Evolutionary conservation across 2,797 vertebrate species (phyloP).

Genomic region (Catharus ustulatus): DNA sequence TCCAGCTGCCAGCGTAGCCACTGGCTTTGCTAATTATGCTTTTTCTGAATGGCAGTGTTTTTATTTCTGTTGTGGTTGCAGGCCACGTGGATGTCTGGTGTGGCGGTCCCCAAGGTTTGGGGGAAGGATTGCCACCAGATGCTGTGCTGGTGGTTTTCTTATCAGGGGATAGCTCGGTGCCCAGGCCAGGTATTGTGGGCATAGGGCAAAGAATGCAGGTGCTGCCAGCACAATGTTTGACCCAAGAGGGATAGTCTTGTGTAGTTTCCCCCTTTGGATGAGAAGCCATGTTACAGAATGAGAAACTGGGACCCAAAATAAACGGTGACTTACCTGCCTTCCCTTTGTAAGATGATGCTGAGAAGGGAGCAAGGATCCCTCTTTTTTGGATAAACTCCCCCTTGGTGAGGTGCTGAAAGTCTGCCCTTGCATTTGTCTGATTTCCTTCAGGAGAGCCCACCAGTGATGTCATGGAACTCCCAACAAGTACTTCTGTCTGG

Average conservation of each 20-base stretch:
- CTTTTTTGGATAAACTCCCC: not conserved
- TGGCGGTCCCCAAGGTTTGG: accelerated
- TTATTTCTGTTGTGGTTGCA: not conserved
- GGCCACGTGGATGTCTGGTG: accelerated
- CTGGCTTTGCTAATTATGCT: not conserved
- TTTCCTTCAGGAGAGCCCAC: not conserved
- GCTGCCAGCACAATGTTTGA: not conserved
- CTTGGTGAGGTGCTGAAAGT: not conserved
- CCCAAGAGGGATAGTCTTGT: not conserved
- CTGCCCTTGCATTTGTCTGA: not conserved
- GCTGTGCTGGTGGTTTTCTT: not conserved
- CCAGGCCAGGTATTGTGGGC: not conserved
- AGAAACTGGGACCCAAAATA: not conserved
- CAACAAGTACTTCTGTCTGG: not conserved
- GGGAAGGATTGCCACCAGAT: not conserved
- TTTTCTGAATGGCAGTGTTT: not conserved
- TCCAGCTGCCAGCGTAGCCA: not conserved
- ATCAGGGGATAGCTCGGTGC: not conserved
- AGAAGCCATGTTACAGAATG: not conserved
- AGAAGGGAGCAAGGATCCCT: not conserved
- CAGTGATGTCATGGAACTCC: not conserved
- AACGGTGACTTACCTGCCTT: not conserved
- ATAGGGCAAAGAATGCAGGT: not conserved
- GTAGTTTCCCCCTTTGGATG: not conserved
- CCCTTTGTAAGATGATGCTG: not conserved